A percentile compares a stretch with the other conserved stretches of the same genome.
phyloP scores from a whole-genome alignment of 2,113 vertebrate species.

The Choloepus hoffmanni region DNA sequence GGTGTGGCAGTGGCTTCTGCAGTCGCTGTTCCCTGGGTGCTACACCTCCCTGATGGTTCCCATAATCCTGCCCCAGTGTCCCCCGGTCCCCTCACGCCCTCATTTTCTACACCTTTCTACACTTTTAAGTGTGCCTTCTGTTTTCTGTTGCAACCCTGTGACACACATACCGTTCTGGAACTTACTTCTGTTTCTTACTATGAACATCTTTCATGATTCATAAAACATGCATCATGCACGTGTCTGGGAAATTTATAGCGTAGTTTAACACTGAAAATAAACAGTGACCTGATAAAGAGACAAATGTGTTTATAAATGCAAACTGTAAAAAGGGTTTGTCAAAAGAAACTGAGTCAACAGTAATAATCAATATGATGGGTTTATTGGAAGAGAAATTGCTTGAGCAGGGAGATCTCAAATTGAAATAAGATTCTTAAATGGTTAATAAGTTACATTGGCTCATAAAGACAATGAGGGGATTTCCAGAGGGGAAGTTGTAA shows the following conservation, averaged over 20 bases:
- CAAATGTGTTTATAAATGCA: background rate
- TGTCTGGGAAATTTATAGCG: background rate
- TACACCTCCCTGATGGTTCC: background rate
- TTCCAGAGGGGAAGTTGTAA: no score
- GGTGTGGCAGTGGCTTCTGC: no score
- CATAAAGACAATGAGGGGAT: no score
- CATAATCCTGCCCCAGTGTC: accelerated
- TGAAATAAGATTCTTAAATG: no score
- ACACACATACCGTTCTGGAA: background rate
- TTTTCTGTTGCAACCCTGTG: background rate
- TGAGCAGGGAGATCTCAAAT: no score
- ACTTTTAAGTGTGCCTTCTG: background rate
- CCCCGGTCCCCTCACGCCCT: background rate
- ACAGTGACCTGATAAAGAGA: background rate
- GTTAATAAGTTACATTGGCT: no score
- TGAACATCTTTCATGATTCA: background rate
- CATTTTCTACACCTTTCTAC: background rate
- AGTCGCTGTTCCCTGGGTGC: background rate
- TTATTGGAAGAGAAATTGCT: no score
- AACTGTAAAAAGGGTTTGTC: background rate
- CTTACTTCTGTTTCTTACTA: background rate
- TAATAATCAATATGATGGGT: no score
- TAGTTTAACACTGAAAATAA: background rate
- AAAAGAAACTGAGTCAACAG: no score
- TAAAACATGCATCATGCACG: background rate